Evolutionary conservation across 2,888 invertebrate species (phyloP), one percentile per base, ranked within the genome.

Genomic region (Metallyticus violacea): DNA sequence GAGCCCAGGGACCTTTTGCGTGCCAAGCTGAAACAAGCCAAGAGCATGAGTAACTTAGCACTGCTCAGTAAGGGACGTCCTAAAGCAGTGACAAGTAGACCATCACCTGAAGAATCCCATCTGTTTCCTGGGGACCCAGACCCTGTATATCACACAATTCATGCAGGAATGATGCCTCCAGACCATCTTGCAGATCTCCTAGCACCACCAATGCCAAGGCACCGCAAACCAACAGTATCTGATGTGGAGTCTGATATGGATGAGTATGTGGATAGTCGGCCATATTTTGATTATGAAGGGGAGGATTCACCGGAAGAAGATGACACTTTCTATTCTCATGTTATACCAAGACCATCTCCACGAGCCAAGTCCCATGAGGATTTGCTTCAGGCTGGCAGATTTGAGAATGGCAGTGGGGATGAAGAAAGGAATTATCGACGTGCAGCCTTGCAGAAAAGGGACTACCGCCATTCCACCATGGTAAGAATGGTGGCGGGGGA

Each of bases 121-220:
- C 25, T 30, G 6, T 81, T 81, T 30, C 25, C 25, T 25, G 27
- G 77, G n/a, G 83, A 83, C 15, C 25, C 28, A 40, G 87, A 88
- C 25, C 82, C 85, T 7, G 87, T 88, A 78, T 92, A 92, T 89
- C 91, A 92, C 88, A 93, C 92, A 22, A 90, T 92, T 62, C 93
- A 93, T 88, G 90, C 89, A 28, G 91, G 91, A 22, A 88, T 89
- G 89, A 88, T 87, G 26, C 85, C 86, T 9, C 85, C 85, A 28
- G 82, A 81, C 40, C 29, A 62, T 25, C 78, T 82, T 25, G 30
- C 82, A 2, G 86, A 86, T n/a, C 79, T 81, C 6, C 81, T 86
- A 80, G 82, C 40, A 28, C 77, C 78, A 30, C 15, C 27, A 9
- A 6, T 28, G 25, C 26, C 79, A 27, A 4, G n/a, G 25, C 40